Percentiles rank a stretch among this genome's conserved stretches.
Conservation (phyloP, 2,888 invertebrate species). For the Temnothorax unifasciatus region DNA sequence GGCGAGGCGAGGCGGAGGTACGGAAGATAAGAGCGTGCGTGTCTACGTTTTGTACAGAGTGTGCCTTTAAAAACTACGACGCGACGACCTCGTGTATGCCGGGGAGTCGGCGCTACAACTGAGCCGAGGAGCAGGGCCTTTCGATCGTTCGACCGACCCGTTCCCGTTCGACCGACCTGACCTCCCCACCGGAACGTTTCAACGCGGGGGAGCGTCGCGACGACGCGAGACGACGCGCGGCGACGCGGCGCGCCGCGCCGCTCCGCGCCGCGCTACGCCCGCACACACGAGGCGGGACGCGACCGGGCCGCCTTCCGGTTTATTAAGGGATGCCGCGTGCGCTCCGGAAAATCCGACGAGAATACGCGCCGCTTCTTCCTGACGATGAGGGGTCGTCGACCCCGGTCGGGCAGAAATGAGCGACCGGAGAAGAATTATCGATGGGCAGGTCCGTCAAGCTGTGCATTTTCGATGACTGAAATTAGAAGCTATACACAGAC, state of each 20-base stretch:
- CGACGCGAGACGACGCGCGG: conserved; percentile 16
- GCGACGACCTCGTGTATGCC: conserved; percentile 83
- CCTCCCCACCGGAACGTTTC: background rate
- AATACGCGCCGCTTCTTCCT: background rate
- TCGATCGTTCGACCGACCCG: conserved; percentile 74
- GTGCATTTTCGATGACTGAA: background rate
- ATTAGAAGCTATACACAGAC: background rate
- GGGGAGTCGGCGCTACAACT: conserved; percentile 85
- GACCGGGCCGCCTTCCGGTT: conserved; percentile 19
- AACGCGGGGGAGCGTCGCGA: conserved; percentile 25
- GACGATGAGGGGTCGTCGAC: background rate
- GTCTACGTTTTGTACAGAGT: conserved; percentile 62
- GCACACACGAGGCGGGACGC: background rate
- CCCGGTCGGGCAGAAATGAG: background rate
- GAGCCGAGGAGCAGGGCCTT: conserved; percentile 70
- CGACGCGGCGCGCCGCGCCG: background rate
- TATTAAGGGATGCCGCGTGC: conserved; percentile 28
- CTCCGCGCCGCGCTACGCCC: conserved; percentile 24
- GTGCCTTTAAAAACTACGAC: conserved; percentile 84
- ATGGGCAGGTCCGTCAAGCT: background rate
- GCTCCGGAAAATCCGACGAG: conserved; percentile 17
- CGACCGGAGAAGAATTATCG: background rate
- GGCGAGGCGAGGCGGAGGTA: conserved; percentile 46
- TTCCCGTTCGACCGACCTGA: conserved; percentile 64
- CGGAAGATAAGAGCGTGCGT: conserved; percentile 47